A percentile compares a stretch with the other conserved stretches of the same genome.
These are phyloP conservation scores for Pholis gunnellus DNA, from an alignment of 2,113 vertebrate species.

Conservation along the genomic window DNA sequence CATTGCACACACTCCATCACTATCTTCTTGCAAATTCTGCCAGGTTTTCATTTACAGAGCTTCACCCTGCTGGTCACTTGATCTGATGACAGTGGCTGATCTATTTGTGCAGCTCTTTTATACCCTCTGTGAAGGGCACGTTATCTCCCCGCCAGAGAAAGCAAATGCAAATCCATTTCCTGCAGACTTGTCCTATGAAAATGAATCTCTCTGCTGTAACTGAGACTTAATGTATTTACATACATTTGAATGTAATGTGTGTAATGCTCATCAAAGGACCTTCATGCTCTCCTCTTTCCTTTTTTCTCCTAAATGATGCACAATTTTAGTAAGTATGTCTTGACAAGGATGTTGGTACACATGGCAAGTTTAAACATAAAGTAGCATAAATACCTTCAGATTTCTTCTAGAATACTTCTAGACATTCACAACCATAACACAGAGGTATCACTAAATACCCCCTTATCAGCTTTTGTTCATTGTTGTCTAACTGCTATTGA, in stretches of 20 bases:
- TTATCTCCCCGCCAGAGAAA: constrained; percentile 30
- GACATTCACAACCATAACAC: neutral
- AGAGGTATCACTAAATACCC: neutral
- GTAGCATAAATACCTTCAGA: neutral
- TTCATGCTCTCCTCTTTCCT: neutral
- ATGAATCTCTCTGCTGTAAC: constrained; percentile 6
- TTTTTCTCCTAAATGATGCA: neutral
- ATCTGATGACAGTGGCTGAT: constrained; percentile 65
- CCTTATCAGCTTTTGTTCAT: constrained; percentile 39
- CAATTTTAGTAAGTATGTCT: neutral
- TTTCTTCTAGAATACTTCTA: neutral
- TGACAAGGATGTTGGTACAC: neutral
- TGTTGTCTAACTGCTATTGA: constrained; percentile 72
- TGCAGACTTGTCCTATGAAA: constrained; percentile 7
- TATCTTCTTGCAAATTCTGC: constrained; percentile 48
- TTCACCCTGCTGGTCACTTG: constrained; percentile 59
- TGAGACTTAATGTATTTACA: neutral
- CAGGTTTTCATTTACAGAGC: constrained; percentile 64
- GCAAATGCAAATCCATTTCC: constrained; percentile 24
- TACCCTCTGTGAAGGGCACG: constrained; percentile 60
- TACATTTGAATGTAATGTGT: neutral
- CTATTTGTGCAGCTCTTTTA: constrained; percentile 64
- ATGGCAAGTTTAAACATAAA: neutral
- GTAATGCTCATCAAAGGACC: neutral
- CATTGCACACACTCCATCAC: constrained; percentile 62